A percentile compares a stretch with the other conserved stretches of the same genome.
Evolutionary conservation across 2,113 vertebrate genomes (phyloP).

Genomic region (Meles meles): DNA sequence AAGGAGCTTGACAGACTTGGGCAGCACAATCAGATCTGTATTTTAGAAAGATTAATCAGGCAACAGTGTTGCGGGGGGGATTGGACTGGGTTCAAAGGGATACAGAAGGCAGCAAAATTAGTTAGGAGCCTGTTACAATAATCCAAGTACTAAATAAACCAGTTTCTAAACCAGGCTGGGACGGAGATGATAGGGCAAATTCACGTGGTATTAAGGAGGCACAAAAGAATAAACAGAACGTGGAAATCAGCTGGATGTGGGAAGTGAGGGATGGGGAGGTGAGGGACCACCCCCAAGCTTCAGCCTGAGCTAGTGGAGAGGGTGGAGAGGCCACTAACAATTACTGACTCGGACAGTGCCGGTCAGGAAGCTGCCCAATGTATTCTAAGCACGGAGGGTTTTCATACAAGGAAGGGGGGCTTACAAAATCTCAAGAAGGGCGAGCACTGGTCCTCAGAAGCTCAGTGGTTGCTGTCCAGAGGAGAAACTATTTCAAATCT

Average conservation of each 20-base stretch:
- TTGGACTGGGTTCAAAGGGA: background rate
- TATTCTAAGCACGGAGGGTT: background rate
- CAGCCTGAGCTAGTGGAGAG: background rate
- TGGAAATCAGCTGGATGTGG: background rate
- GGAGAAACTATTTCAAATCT: background rate
- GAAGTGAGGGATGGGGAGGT: background rate
- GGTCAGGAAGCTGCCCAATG: background rate
- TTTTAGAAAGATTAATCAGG: background rate
- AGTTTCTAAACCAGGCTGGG: background rate
- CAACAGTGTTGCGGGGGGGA: background rate
- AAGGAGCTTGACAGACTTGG: background rate
- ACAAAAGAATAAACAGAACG: background rate
- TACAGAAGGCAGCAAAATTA: background rate
- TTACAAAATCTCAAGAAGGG: background rate
- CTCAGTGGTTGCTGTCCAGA: background rate
- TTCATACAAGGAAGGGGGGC: background rate
- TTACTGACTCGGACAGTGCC: background rate
- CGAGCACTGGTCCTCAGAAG: background rate
- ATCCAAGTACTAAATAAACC: background rate
- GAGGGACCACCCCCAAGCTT: background rate
- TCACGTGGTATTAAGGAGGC: background rate
- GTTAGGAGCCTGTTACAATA: background rate
- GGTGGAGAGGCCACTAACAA: background rate
- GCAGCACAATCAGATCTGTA: background rate
- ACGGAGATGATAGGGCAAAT: background rate